Evolutionary conservation across 37 sponge, comb jelly and placozoan species (phyloP), one percentile per base, ranked within the genome.

Genomic region (Oopsacas minuta): DNA sequence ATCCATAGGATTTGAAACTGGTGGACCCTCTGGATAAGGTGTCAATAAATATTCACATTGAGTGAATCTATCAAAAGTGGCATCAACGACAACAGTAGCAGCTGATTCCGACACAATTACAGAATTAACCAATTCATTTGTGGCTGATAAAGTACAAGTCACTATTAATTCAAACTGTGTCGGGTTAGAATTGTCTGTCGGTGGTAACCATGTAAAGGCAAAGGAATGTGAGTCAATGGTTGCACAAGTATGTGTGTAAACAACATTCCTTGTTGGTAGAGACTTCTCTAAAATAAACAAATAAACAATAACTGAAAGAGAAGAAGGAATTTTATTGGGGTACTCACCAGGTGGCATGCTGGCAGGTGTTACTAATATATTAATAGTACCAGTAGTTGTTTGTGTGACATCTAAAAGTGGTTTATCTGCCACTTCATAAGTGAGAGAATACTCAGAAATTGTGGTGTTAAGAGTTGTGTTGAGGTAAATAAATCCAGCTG

Each of bases 141-240:
- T 61, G 20, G 75, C 32, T 5, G 75, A 61, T 34, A 61, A n/a
- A 20, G 28, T 32, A 61, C 75, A 61, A 34, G 32, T 61, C 32
- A 61, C 28, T 3, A 12, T 20, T 3, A 61, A 5, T 61, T n/a
- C 17, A 34, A 25, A 61, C 28, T 61, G 75, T 32, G 75, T 20
- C 1, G 75, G 75, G 75, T 61, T 61, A n/a, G 75, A 61, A n/a
- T 61, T 61, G 75, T 61, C 75, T 3, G 75, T 61, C 32, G 75
- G 75, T 61, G 75, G 75, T 34, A 61, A 61, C 75, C 75, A 61
- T 20, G 75, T 25, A 34, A 61, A 61, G 30, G 75, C 20, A n/a
- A 61, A 61, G 75, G 75, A 25, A 61, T 61, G 75, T 61, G 75
- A 10, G 28, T 3, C 22, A 12, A 34, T 25, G 7, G 32, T n/a